These are phyloP conservation scores for Scomber scombrus DNA, from an alignment of 2,113 vertebrate species.

Conservation along the genomic window DNA sequence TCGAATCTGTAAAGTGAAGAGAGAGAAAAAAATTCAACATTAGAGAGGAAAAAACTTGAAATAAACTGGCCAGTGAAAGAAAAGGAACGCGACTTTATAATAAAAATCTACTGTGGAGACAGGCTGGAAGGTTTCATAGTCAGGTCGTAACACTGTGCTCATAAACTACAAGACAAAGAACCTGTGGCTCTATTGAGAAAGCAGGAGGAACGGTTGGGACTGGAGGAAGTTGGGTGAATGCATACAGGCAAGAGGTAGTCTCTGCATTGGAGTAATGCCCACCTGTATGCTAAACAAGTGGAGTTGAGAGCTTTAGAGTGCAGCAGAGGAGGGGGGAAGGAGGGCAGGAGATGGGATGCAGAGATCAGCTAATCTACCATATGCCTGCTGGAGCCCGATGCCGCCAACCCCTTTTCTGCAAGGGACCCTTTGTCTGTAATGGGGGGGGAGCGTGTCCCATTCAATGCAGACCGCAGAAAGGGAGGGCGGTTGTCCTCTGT, in stretches of 20 bases:
- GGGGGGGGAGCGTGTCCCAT: slow-evolving; percentile 77
- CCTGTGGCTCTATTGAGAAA: slow-evolving; percentile 26
- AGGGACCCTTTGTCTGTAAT: slow-evolving; percentile 75
- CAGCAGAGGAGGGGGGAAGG: background rate
- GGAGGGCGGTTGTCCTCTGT: slow-evolving; percentile 50
- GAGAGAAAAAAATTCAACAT: background rate
- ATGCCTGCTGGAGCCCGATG: slow-evolving; percentile 78
- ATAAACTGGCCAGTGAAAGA: background rate
- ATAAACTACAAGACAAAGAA: slow-evolving; percentile 37
- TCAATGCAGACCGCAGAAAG: slow-evolving; percentile 54
- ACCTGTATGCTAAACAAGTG: slow-evolving; percentile 92
- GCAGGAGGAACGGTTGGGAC: slow-evolving; percentile 30
- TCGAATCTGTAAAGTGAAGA: slow-evolving; percentile 85
- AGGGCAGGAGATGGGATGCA: slow-evolving; percentile 12
- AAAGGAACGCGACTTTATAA: background rate
- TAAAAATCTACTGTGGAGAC: background rate
- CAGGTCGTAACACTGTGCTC: background rate
- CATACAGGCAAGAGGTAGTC: slow-evolving; percentile 40
- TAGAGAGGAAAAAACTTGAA: background rate
- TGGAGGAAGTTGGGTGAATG: slow-evolving; percentile 50
- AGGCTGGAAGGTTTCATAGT: background rate
- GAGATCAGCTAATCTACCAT: slow-evolving; percentile 77
- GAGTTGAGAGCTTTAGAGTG: slow-evolving; percentile 23
- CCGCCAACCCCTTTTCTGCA: slow-evolving; percentile 66
- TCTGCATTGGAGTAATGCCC: slow-evolving; percentile 73